phyloP scores from a whole-genome alignment of 2,888 invertebrate genomes.

The Pterostichus niger region DNA sequence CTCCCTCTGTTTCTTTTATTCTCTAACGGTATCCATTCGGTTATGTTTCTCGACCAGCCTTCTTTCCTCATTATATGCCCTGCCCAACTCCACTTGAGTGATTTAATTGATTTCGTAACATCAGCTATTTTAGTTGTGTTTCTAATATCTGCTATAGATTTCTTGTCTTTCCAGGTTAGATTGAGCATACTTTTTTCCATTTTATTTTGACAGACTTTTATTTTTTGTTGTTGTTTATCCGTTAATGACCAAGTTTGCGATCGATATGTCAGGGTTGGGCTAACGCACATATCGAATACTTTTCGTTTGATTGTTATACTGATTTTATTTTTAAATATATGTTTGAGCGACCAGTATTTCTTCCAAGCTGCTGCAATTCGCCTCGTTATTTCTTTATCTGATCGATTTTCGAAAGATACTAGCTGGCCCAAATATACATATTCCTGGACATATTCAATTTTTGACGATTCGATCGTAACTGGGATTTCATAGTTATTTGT shows the following conservation, averaged over 20 bases:
- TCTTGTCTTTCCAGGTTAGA: slow-evolving; percentile 9
- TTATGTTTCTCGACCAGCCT: not conserved
- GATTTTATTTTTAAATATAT: slow-evolving; percentile 29
- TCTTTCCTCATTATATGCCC: not conserved
- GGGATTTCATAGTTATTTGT: too few relatives aligned
- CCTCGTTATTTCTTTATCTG: too few relatives aligned
- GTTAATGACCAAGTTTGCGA: not conserved
- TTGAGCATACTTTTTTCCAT: not conserved
- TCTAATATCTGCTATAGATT: not conserved
- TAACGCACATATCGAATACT: not conserved
- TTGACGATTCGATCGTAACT: too few relatives aligned
- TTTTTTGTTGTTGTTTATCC: too few relatives aligned
- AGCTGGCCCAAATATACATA: too few relatives aligned
- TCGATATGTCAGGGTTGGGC: slow-evolving; percentile 14
- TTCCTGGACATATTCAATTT: too few relatives aligned
- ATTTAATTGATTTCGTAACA: slow-evolving; percentile 15
- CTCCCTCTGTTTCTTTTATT: not conserved
- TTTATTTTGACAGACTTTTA: not conserved
- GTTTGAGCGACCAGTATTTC: slow-evolving; percentile 9
- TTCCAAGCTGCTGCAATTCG: not conserved
- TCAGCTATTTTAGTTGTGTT: not conserved
- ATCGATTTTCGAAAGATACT: too few relatives aligned
- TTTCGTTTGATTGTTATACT: not conserved
- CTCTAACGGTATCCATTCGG: not conserved
- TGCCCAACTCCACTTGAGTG: not conserved